These are phyloP conservation scores for Nymphalis io DNA, from an alignment of 1,140 invertebrate genomes.

Conservation along the genomic window DNA sequence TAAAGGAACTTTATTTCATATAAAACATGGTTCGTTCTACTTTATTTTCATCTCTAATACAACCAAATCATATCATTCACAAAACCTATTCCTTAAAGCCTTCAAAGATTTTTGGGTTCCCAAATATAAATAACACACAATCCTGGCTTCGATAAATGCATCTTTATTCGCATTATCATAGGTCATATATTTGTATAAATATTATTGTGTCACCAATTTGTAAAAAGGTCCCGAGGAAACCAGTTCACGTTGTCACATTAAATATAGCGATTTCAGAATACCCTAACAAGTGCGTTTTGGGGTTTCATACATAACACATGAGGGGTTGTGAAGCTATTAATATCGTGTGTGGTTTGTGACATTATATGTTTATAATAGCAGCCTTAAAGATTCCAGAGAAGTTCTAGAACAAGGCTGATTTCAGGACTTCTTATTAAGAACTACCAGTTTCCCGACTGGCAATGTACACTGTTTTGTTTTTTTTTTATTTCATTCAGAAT, in stretches of 20 bases:
- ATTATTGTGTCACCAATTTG: constrained; percentile 27
- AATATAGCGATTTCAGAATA: constrained; percentile 34
- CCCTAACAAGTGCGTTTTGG: constrained; percentile 38
- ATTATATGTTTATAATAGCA: neutral
- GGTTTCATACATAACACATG: constrained; percentile 64
- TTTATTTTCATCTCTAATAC: constrained; percentile 10
- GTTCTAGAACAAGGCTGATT: no score
- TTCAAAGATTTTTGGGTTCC: constrained; percentile 28
- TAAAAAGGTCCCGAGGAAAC: constrained; percentile 38
- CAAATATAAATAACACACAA: constrained; percentile 16
- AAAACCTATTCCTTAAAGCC: constrained; percentile 23
- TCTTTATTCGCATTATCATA: constrained; percentile 1
- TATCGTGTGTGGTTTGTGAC: constrained; percentile 53
- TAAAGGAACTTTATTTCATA: neutral
- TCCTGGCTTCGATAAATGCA: constrained; percentile 7
- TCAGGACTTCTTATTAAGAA: no score
- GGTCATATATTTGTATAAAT: constrained; percentile 10
- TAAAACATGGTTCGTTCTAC: neutral
- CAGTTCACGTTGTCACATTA: constrained; percentile 38
- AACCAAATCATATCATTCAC: constrained; percentile 27
- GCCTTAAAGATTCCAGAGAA: no score
- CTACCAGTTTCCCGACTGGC: no score
- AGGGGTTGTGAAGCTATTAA: constrained; percentile 52
- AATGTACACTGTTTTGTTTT: no score
- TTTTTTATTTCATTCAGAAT: no score